Evolutionary conservation across 1,140 invertebrate genomes (phyloP).

Genomic region (Doryteuthis pealeii): DNA sequence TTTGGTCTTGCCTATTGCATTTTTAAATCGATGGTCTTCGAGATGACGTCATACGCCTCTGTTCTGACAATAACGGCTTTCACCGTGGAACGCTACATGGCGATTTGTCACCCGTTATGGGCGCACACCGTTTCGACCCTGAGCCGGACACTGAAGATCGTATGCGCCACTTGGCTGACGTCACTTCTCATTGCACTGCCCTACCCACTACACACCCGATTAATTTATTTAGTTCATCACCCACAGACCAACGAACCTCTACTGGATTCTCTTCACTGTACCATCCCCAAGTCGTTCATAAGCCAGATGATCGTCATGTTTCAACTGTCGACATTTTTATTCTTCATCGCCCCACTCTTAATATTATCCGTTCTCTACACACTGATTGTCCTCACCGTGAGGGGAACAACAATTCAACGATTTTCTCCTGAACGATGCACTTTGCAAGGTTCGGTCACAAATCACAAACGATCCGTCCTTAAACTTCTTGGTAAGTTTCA

Average conservation of each 20-base stretch:
- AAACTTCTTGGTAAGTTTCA: constrained; percentile 55
- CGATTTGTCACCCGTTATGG: constrained; percentile 54
- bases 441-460: constrained; percentile 24
- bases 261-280: constrained; percentile 42
- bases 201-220: constrained; percentile 40
- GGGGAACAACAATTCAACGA: constrained; percentile 22
- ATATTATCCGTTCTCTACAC: constrained; percentile 56
- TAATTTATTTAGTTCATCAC: constrained; percentile 35
- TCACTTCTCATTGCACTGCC: constrained; percentile 78
- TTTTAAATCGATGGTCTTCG: constrained; percentile 77
- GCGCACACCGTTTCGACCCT: constrained; percentile 62
- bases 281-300: constrained; percentile 25
- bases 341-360: constrained; percentile 57
- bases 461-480: constrained; percentile 47
- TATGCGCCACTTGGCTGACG: constrained; percentile 76
- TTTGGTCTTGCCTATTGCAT: constrained; percentile 86
- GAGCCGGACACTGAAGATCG: constrained; percentile 75
- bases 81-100: constrained; percentile 57
- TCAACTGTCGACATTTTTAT: constrained; percentile 49
- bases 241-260: constrained; percentile 60
- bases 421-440: too few species aligned
- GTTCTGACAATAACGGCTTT: constrained; percentile 59
- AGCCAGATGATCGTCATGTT: constrained; percentile 36
- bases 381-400: constrained; percentile 54
- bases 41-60: constrained; percentile 74